Base-by-base conservation (phyloP, 2,888 invertebrate genomes). In the Piscicola geometra region DNA sequence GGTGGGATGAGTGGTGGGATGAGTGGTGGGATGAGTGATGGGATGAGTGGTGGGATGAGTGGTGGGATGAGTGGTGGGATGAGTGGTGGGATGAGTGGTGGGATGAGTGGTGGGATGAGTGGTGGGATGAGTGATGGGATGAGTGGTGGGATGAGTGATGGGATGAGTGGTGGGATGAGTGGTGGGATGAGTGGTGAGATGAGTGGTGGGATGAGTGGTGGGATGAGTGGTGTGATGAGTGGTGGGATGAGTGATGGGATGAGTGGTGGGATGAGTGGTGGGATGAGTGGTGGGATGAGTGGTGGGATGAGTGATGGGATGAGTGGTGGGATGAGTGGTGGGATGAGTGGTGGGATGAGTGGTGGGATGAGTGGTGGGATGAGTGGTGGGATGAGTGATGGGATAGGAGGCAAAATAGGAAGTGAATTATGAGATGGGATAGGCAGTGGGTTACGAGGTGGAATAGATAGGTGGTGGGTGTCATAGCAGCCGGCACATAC, bases 401-500 rank as follows among this genome's bases (percentile, higher is more conserved):
- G 9, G 30, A 64, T 64, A 9, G 15, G 41, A 41, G 15, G 15
- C n/a, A n/a, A n/a, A n/a, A 3, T 64, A n/a, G 21, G 30, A 12
- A 30, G 30, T 3, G 5, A 5, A 21, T 12, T 64, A n/a, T 12
- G 30, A 12, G 64, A 64, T 28, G n/a, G n/a, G n/a, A n/a, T n/a
- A n/a, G n/a, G n/a, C n/a, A n/a, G n/a, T n/a, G 9, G 21, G 21
- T 12, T 64, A n/a, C 5, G 21, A 12, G 64, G 21, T 12, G 5
- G 64, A 64, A 64, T 12, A 30, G 21, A 21, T 64, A n/a, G 21
- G 21, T 12, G 9, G 30, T 12, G 5, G 28, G 15, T 5, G 15
- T 9, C 5, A 30, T 28, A 35, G 66, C 67, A 28, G 9, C 28
- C 33, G 30, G 25, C 25, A 88, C 90, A 89, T 87, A 96, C 96